These are phyloP conservation scores for Neomorphus geoffroyi DNA, from an alignment of 2,797 vertebrate genomes.

Conservation along the genomic window DNA sequence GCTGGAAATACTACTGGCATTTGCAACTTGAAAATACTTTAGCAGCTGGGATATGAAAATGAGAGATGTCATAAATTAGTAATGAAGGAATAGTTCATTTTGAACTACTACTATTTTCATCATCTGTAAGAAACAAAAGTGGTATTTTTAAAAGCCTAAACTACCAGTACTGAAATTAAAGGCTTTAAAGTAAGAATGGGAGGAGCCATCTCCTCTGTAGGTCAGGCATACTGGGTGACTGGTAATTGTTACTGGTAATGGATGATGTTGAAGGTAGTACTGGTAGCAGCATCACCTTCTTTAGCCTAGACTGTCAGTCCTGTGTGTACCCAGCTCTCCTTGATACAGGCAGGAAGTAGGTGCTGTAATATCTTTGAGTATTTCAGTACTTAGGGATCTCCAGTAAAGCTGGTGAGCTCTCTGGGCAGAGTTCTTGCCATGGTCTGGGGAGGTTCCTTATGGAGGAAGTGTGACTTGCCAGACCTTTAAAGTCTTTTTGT, in stretches of 20 bases:
- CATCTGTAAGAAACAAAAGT: not conserved
- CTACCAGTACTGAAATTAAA: not conserved
- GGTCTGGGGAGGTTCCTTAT: not conserved
- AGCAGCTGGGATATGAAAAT: not conserved
- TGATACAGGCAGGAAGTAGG: not conserved
- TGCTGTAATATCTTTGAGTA: not conserved
- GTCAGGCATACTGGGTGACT: not conserved
- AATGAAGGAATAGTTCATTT: not conserved
- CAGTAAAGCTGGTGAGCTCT: not conserved
- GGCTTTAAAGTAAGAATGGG: not conserved
- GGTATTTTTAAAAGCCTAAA: not conserved
- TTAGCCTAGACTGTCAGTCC: not conserved
- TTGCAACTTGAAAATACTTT: conserved; percentile 1
- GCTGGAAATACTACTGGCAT: not conserved
- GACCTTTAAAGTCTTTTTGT: not conserved
- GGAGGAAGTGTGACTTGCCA: not conserved
- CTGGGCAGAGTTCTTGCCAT: not conserved
- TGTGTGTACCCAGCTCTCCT: not conserved
- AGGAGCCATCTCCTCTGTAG: not conserved
- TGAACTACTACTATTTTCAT: not conserved
- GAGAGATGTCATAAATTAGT: not conserved
- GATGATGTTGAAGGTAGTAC: not conserved
- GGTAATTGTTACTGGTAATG: not conserved
- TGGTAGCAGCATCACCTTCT: not conserved
- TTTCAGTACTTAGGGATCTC: not conserved